These are phyloP conservation scores for Pyrochroa serraticornis DNA, from an alignment of 2,888 invertebrate species.

Conservation along the genomic window DNA sequence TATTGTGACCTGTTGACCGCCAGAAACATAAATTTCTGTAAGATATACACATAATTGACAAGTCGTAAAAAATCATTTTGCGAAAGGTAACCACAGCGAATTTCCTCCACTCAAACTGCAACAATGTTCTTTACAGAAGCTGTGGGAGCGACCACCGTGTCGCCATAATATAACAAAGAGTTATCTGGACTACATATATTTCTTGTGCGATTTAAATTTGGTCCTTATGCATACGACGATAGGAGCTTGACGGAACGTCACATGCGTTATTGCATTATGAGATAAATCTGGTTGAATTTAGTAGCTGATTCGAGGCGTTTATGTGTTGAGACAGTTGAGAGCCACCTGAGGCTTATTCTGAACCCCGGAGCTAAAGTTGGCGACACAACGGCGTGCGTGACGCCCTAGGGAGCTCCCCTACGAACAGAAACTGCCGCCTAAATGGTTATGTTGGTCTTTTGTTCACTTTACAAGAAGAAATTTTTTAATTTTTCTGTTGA, in stretches of 20 bases:
- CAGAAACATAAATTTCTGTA: constrained; percentile 2
- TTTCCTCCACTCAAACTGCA: constrained; percentile 9
- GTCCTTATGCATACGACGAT: not conserved
- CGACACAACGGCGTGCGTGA: constrained; percentile 39
- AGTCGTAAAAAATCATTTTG: constrained; percentile 18
- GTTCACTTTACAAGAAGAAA: constrained; percentile 35
- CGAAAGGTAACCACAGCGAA: constrained; percentile 13
- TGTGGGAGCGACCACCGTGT: not conserved
- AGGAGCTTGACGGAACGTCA: not conserved
- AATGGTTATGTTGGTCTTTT: constrained; percentile 43
- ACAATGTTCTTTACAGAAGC: constrained; percentile 9
- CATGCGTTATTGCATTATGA: constrained; percentile 10
- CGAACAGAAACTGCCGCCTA: constrained; percentile 34
- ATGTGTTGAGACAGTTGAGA: constrained; percentile 25
- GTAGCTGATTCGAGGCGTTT: constrained; percentile 25
- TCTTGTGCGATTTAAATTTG: too few species aligned
- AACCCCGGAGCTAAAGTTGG: constrained; percentile 39
- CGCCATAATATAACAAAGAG: not conserved
- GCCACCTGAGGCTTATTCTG: constrained; percentile 38
- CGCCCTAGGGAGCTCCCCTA: constrained; percentile 34
- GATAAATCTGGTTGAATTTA: constrained; percentile 30
- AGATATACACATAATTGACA: constrained; percentile 18
- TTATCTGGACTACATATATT: not conserved
- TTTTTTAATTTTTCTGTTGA: constrained; percentile 42
- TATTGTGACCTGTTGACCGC: constrained; percentile 1